A percentile compares a stretch with the other conserved stretches of the same genome.
phyloP scores from a whole-genome alignment of 2,797 vertebrate species.

The Cuculus canorus region DNA sequence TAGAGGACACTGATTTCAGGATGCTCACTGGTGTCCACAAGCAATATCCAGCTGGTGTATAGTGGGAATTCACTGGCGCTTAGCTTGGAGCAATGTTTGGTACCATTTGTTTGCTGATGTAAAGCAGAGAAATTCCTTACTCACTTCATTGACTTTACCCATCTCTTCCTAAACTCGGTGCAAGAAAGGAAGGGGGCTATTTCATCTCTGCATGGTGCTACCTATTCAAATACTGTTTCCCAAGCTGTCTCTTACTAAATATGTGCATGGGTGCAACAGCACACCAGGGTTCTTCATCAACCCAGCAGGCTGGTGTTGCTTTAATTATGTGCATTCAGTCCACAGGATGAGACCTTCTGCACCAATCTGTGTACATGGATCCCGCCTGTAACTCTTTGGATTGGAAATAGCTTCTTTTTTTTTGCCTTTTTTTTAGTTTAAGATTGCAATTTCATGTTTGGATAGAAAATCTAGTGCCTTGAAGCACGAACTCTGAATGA shows the following conservation, averaged over 20 bases:
- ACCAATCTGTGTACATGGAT: background rate
- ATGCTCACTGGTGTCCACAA: background rate
- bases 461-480: background rate
- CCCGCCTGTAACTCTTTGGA: fast-evolving
- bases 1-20: background rate
- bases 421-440: background rate
- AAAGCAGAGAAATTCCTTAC: background rate
- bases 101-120: background rate
- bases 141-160: background rate
- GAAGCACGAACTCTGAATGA: background rate
- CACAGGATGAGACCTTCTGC: background rate
- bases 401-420: background rate
- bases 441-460: background rate
- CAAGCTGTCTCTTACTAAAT: background rate
- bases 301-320: background rate
- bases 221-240: background rate
- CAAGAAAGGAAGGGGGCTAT: background rate
- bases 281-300: background rate
- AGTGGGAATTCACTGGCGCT: background rate
- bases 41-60: background rate
- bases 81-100: background rate
- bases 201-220: background rate
- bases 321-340: background rate
- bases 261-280: background rate
- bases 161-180: background rate